Conservation (phyloP, 2,113 vertebrate species). For the Eulemur rufifrons region DNA sequence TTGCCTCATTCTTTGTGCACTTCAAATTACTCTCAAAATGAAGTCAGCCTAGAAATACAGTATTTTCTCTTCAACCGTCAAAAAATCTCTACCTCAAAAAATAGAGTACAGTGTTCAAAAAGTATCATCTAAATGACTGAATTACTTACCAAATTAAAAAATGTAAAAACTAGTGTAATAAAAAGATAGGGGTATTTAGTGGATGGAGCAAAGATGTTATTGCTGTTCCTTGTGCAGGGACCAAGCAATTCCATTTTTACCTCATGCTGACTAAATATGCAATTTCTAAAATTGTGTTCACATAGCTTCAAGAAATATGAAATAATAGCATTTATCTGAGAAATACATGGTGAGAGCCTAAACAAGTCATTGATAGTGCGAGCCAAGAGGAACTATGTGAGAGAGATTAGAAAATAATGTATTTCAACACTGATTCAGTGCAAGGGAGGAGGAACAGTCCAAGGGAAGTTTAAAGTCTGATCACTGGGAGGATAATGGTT, state of each 20-base stretch:
- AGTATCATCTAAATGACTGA: neutral
- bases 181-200: neutral
- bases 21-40: neutral
- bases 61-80: slow-evolving; percentile 23
- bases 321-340: neutral
- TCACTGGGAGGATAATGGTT: neutral
- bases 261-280: neutral
- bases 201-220: neutral
- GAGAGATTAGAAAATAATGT: neutral
- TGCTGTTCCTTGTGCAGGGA: neutral
- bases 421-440: neutral
- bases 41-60: neutral
- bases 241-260: neutral
- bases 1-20: neutral
- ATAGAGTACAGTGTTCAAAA: neutral
- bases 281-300: neutral
- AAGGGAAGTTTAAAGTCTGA: neutral
- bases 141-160: neutral
- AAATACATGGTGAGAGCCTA: neutral
- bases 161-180: neutral
- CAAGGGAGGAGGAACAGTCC: neutral
- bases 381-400: neutral
- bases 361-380: neutral
- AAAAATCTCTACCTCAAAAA: neutral
- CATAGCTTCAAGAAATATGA: neutral